Conservation (phyloP, 2,113 vertebrate species). For the Leptobrachium ailaonicum region DNA sequence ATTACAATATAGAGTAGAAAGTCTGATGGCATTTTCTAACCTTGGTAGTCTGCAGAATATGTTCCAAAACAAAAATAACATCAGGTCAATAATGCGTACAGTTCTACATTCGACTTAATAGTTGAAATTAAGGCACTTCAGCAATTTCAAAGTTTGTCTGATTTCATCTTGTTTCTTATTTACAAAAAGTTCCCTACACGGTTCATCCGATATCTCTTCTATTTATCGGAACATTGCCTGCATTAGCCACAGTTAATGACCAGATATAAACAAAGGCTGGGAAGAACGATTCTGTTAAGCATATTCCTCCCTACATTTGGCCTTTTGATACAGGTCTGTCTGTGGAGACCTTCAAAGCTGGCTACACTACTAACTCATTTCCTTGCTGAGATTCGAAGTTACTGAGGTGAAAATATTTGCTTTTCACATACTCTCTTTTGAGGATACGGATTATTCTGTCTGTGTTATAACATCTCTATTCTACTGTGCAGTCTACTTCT, state of each 20-base stretch:
- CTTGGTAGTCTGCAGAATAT: too few relatives aligned
- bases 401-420: conserved; percentile 48
- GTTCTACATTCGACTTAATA: too few relatives aligned
- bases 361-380: conserved; percentile 33
- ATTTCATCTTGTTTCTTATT: conserved; percentile 31
- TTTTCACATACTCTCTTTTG: conserved; percentile 41
- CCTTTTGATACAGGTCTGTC: conserved; percentile 36
- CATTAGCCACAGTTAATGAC: conserved; percentile 33
- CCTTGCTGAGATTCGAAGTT: conserved; percentile 42
- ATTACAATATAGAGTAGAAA: too few relatives aligned
- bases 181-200: conserved; percentile 27
- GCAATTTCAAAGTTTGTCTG: conserved; percentile 8
- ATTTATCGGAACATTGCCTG: conserved; percentile 40
- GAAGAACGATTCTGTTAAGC: conserved; percentile 32
- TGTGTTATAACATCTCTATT: conserved; percentile 37
- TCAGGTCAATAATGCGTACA: too few relatives aligned
- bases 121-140: too few relatives aligned
- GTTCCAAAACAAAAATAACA: too few relatives aligned
- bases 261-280: conserved; percentile 32
- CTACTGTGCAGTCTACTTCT: conserved; percentile 7
- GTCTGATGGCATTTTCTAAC: too few relatives aligned
- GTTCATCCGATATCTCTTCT: conserved; percentile 26
- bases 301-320: conserved; percentile 39
- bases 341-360: conserved; percentile 39
- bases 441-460: conserved; percentile 41